Conservation (phyloP, 2,888 invertebrate species). For the Archips crataeganus region DNA sequence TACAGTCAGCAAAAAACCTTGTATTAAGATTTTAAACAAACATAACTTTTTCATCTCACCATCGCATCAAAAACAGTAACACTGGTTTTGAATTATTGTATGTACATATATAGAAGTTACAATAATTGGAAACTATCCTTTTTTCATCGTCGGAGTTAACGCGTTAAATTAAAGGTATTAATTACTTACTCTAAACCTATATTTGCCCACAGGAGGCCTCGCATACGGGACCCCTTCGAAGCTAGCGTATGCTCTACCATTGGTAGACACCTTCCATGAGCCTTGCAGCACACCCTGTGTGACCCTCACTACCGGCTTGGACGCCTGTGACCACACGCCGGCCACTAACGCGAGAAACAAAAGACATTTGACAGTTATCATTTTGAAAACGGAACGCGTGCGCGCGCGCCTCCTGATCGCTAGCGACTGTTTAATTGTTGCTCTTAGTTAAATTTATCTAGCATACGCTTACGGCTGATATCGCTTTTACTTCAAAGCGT, state of each 20-base stretch:
- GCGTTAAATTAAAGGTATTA: too few species aligned
- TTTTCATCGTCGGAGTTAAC: too few species aligned
- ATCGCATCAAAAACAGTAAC: too few species aligned
- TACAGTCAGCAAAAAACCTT: too few species aligned
- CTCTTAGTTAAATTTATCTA: slow-evolving; percentile 2
- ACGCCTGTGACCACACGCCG: slow-evolving; percentile 54
- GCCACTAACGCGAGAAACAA: slow-evolving; percentile 52
- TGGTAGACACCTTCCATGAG: slow-evolving; percentile 70
- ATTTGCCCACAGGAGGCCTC: slow-evolving; percentile 87
- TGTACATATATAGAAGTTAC: too few species aligned
- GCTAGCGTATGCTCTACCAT: slow-evolving; percentile 80
- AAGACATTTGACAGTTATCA: slow-evolving; percentile 57
- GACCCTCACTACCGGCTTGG: slow-evolving; percentile 68
- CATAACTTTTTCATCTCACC: too few species aligned
- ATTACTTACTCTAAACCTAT: slow-evolving; percentile 84
- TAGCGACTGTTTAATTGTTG: slow-evolving; percentile 40
- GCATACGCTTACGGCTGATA: not conserved
- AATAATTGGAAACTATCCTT: too few species aligned
- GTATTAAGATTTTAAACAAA: too few species aligned
- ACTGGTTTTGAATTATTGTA: too few species aligned
- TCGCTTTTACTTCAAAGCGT: not conserved
- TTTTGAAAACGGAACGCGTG: slow-evolving; percentile 53
- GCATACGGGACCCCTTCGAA: slow-evolving; percentile 90
- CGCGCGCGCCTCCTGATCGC: slow-evolving; percentile 49
- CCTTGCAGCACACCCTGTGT: slow-evolving; percentile 70